Conservation (phyloP, 2,797 vertebrate species). For the Numenius phaeopus region DNA sequence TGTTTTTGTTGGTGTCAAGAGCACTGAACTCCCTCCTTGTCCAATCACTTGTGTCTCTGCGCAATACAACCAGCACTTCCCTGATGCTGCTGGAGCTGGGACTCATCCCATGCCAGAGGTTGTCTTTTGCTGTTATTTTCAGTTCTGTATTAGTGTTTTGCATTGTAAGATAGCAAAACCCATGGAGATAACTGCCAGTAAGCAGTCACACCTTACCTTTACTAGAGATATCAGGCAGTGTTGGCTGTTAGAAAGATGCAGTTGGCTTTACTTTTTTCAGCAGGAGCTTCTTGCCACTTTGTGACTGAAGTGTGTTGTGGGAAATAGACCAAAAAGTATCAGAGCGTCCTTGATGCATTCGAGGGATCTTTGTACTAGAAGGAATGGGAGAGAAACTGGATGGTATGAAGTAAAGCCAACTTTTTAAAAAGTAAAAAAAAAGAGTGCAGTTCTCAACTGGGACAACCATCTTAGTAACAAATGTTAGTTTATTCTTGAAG, state of each 20-base stretch:
- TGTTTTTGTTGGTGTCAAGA: constrained; percentile 70
- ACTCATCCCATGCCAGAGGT: not conserved
- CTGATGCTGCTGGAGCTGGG: not conserved
- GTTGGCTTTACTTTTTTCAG: not conserved
- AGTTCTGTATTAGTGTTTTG: not conserved
- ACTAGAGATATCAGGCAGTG: not conserved
- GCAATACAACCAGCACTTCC: not conserved
- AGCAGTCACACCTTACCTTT: not conserved
- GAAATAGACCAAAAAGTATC: not conserved
- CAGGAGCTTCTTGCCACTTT: not conserved
- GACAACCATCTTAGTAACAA: not conserved
- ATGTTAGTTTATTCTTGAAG: not conserved
- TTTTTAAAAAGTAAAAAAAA: not conserved
- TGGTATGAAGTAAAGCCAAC: not conserved
- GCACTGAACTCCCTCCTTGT: constrained; percentile 19
- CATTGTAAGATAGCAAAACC: not conserved
- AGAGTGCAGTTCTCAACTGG: not conserved
- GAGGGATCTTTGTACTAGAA: not conserved
- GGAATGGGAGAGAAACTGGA: not conserved
- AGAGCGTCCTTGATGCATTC: not conserved
- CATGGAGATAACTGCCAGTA: not conserved
- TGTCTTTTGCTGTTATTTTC: not conserved
- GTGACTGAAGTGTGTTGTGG: not conserved
- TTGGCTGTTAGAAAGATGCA: not conserved
- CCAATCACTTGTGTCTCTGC: not conserved